Percentiles rank a stretch among this genome's conserved stretches.
phyloP scores from a whole-genome alignment of 1,140 invertebrate species.

The Lepidostoma basale region DNA sequence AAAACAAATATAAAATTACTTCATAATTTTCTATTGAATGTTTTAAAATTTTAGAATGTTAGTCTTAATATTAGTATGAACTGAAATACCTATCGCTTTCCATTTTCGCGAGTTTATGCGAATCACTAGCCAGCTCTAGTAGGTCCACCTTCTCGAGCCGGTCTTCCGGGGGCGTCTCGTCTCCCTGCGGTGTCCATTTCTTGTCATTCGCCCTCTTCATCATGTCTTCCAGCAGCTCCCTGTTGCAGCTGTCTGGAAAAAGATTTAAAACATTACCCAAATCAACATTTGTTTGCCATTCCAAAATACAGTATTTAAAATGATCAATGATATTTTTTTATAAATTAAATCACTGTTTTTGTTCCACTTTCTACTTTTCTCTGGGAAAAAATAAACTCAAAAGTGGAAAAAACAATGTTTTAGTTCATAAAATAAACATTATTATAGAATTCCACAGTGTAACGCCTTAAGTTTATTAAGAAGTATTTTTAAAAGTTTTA shows the following conservation, averaged over 20 bases:
- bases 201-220: constrained; percentile 2
- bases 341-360: not conserved
- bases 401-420: too few species aligned
- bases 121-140: constrained; percentile 19
- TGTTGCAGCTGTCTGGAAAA: constrained; percentile 20
- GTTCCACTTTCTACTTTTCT: not conserved
- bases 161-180: constrained; percentile 2
- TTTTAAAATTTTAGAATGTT: not conserved
- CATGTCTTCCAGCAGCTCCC: constrained; percentile 11
- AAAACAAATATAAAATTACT: not conserved
- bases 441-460: too few species aligned
- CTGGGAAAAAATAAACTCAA: too few species aligned
- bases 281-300: not conserved
- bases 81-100: constrained; percentile 34
- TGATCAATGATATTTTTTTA: not conserved
- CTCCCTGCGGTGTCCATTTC: not conserved
- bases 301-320: not conserved
- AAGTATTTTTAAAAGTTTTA: too few species aligned
- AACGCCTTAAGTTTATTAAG: too few species aligned
- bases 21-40: not conserved
- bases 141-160: constrained; percentile 13
- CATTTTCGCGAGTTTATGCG: constrained; percentile 38
- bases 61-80: not conserved
- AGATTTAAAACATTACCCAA: not conserved
- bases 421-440: too few species aligned